A percentile compares a stretch with the other conserved stretches of the same genome.
Conservation (phyloP, 1,140 invertebrate genomes). For the Babylonia areolata region DNA sequence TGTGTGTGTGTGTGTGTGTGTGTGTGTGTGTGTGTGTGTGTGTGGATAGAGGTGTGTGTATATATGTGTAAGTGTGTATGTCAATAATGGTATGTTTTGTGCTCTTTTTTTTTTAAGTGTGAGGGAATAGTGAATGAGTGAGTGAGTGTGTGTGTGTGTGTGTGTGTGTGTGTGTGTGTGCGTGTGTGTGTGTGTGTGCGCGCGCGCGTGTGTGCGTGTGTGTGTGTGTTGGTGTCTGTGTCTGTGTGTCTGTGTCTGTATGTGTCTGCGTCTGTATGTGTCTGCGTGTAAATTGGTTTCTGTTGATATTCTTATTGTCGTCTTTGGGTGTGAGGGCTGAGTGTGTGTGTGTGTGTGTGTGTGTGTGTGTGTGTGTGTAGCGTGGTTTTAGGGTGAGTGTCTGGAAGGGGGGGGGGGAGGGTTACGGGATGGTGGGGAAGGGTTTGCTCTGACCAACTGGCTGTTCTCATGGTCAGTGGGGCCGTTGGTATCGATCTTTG, state of each 20-base stretch:
- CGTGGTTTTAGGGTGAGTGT: too few relatives aligned
- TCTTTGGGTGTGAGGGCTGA: too few relatives aligned
- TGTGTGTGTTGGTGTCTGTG: background rate
- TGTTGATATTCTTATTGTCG: too few relatives aligned
- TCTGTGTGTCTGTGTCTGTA: background rate
- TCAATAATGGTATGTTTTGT: background rate
- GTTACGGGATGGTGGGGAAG: too few relatives aligned
- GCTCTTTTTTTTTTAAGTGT: background rate
- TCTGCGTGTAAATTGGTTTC: too few relatives aligned
- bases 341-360: too few relatives aligned
- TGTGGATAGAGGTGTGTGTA: background rate
- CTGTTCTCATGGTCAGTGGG: too few relatives aligned
- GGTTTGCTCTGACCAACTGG: too few relatives aligned
- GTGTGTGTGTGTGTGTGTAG: too few relatives aligned
- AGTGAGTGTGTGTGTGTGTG: background rate
- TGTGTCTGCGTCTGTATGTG: background rate
- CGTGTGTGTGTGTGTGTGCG: conserved; percentile 2
- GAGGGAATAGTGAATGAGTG: background rate
- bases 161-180: conserved; percentile 3
- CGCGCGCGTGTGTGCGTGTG: background rate
- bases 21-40: background rate
- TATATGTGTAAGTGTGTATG: background rate
- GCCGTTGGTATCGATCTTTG: background rate
- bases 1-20: conserved; percentile 7
- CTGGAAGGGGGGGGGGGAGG: too few relatives aligned